These are phyloP conservation scores for Bombus difficillimus DNA, from an alignment of 1,140 invertebrate genomes.

Conservation along the genomic window DNA sequence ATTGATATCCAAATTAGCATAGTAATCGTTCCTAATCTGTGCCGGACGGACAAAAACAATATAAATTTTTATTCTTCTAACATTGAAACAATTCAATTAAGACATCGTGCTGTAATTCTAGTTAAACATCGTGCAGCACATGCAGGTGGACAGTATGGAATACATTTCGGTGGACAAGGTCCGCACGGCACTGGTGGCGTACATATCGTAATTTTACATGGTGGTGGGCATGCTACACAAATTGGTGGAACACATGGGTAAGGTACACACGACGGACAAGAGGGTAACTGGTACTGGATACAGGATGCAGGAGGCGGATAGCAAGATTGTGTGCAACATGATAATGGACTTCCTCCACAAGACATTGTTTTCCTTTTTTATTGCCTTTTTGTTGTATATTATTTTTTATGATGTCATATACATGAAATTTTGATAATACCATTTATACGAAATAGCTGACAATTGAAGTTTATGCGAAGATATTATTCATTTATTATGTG, in stretches of 20 bases:
- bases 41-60: slow-evolving; percentile 53
- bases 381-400: neutral
- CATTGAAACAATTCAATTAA: neutral
- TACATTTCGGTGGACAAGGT: slow-evolving; percentile 63
- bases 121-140: slow-evolving; percentile 52
- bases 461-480: slow-evolving; percentile 23
- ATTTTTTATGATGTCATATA: neutral
- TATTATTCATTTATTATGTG: slow-evolving; percentile 32
- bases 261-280: slow-evolving; percentile 59
- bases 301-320: neutral
- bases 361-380: slow-evolving; percentile 19
- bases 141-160: slow-evolving; percentile 56
- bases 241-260: slow-evolving; percentile 47
- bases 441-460: neutral
- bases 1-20: neutral
- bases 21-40: slow-evolving; percentile 41
- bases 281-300: slow-evolving; percentile 24
- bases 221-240: slow-evolving; percentile 52
- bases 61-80: neutral
- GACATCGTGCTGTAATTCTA: slow-evolving; percentile 12
- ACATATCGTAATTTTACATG: slow-evolving; percentile 65
- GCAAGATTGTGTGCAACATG: slow-evolving; percentile 31
- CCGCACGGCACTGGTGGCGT: slow-evolving; percentile 66
- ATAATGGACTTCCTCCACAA: slow-evolving; percentile 32
- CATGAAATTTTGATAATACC: slow-evolving; percentile 2